Base-by-base conservation (phyloP, 2,113 vertebrate genomes). In the Halcyon malimbica region DNA sequence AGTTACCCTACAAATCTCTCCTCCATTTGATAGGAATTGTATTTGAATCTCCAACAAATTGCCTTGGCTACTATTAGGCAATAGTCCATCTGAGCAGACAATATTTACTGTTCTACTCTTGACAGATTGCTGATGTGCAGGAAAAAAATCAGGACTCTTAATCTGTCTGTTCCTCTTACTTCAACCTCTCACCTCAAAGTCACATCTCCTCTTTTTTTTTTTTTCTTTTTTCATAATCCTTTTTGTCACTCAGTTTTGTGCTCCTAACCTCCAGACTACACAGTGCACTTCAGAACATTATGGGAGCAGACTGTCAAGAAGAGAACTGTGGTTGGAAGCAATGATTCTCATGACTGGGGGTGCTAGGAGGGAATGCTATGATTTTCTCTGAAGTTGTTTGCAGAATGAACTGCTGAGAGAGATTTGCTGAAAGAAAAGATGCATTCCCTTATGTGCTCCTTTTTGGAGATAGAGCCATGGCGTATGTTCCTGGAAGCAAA, bases 201-300 rank as follows among this genome's bases (percentile, higher is more conserved):
- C 76, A 70, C 12, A 41, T 92, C 46, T 83, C 10, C 14, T 77
- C 17, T 57, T 60, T 87, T 91, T 81, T 75, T 56, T 54, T 8
- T 60, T 41, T 41, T 41, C 41, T 41, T 41, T 13, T 41, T 41
- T 13, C 42, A 42, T 95, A 89, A 81, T 86, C 28, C 41, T 67
- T 95, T 88, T 81, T 96, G 93, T 90, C 76, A 92, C 86, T 95
- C 31, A 6, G 56, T 94, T 90, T 90, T 94, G 75, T 74, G 71
- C 60, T 94, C 33, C 33, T 93, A 74, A 51, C 83, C 51, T 94
- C 64, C 54, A 74, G 89, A 54, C 5, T 42, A 80, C 63, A 74
- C 33, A 2, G 3, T 20, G 19, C 25, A 21, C 73, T 89, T 93
- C 63, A 81, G 75, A 95, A 80, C 24, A 29, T 86, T 75, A 42